Evolutionary conservation across 1,140 invertebrate genomes (phyloP), one percentile per base, ranked within the genome.

Genomic region (Trigoniulus corallinus): DNA sequence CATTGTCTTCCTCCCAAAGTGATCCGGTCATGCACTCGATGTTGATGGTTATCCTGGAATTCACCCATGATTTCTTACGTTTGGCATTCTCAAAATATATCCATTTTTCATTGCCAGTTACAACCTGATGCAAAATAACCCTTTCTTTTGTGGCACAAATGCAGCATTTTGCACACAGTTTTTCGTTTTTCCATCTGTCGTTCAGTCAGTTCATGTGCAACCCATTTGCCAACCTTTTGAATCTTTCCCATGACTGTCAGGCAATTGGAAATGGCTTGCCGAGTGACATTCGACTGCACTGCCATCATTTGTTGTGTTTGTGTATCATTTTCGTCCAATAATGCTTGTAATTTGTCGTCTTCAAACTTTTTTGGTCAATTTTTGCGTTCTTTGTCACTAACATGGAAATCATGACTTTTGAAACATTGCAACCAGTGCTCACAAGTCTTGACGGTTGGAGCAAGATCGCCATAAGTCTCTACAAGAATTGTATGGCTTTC

Each of bases 1-100:
- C n/a, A n/a, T n/a, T n/a, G n/a, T n/a, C n/a, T n/a, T n/a, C n/a
- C n/a, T n/a, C n/a, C n/a, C 51, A 25, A 23, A 29, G n/a, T 34
- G 51, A 53, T 54, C 48, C 34, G 51, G 40, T 25, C 27, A 27
- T 46, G 50, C 49, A 25, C n/a, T n/a, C n/a, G 52, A 53, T 52
- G 29, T 52, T 4, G 27, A 22, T 21, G 2, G 1, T 51, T 51
- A 20, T 7, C 50, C 29, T 23, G 37, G 51, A 21, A 26, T 7
- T 13, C n/a, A n/a, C 3, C 52, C 51, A 54, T 23, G 7, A 43
- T 12, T 42, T 53, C 29, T 24, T 44, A 37, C 10, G 51, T 18
- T 52, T 53, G 3, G 34, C 10, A 25, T 53, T 53, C 2, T 53
- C 47, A 21, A 3, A 51, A n/a, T n/a, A n/a, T n/a, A n/a, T n/a